phyloP scores from a whole-genome alignment of 2,113 vertebrate genomes.

The Australoheros scitulus region DNA sequence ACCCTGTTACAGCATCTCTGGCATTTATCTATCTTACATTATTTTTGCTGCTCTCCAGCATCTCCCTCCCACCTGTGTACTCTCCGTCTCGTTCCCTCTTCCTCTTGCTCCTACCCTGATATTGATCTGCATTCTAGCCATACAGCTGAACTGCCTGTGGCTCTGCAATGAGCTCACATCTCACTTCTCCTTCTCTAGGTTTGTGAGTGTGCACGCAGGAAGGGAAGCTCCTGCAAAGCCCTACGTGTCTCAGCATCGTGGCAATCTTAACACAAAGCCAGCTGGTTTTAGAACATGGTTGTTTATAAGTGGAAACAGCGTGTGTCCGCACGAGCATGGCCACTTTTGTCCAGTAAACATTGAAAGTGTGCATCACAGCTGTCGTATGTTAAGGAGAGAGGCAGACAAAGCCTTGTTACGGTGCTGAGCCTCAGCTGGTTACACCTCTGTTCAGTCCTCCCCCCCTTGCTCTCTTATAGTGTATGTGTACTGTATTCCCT shows the following conservation, averaged over 20 bases:
- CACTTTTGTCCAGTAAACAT: background rate
- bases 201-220: slow-evolving; percentile 27
- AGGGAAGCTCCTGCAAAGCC: slow-evolving; percentile 15
- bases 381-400: background rate
- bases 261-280: background rate
- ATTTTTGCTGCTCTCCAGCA: slow-evolving; percentile 53
- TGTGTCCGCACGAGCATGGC: background rate
- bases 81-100: slow-evolving; percentile 22
- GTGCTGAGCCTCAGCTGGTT: slow-evolving; percentile 6
- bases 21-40: slow-evolving; percentile 64
- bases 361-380: background rate
- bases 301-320: background rate
- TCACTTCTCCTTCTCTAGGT: slow-evolving; percentile 34
- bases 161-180: slow-evolving; percentile 67
- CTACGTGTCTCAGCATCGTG: background rate
- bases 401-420: slow-evolving; percentile 10
- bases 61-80: slow-evolving; percentile 61
- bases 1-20: slow-evolving; percentile 57
- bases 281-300: background rate
- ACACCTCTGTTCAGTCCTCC: background rate
- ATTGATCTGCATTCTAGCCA: slow-evolving; percentile 77
- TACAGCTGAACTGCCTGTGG: slow-evolving; percentile 65
- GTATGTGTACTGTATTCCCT: background rate
- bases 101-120: slow-evolving; percentile 56
- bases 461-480: background rate